Base-by-base conservation (phyloP, 2,797 vertebrate genomes). In the Arctocebus calabarensis region DNA sequence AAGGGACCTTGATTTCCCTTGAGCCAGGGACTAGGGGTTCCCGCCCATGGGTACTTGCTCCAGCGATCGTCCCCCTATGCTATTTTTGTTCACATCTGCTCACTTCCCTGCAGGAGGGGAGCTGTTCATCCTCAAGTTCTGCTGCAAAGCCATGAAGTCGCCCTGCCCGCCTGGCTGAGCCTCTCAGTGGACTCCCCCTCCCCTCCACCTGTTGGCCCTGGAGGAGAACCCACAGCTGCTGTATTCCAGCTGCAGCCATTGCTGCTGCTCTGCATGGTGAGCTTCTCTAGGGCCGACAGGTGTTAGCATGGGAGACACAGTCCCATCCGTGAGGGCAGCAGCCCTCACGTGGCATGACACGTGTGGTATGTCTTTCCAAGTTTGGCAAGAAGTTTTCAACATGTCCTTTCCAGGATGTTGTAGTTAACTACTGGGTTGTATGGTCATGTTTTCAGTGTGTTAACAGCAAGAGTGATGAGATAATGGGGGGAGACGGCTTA, bases 401-500 rank as follows among this genome's bases (percentile, higher is more conserved):
- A 37, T 29, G 16, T 79, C 14, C 17, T 4, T 55, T 61, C 82
- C 27, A 64, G 78, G 11, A 84, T 29, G 48, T 78, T 43, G 23
- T 14, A 75, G 43, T n/a, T 79, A 87, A 23, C 64, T 40, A 66
- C 12, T 73, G 5, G 14, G 82, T 83, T 66, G 12, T 64, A 19
- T 75, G 79, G 32, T 92, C 40, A 71, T 61, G 22, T 85, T 90
- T 92, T 94, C 66, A 74, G 77, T 74, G 22, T 88, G 32, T 71
- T 66, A 23, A 29, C 34, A 43, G 48, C 73, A 84, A 79, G 70
- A 83, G 57, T 83, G 94, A 91, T 94, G 84, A 94, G 55, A 43
- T 78, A 89, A 90, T 52, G 77, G n/a, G 45, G 84, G 16, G n/a
- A 88, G 55, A 81, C 90, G 25, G 77, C 71, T 93, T 85, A 62